phyloP scores from a whole-genome alignment of 2,113 vertebrate genomes.

The Aphelocoma coerulescens region DNA sequence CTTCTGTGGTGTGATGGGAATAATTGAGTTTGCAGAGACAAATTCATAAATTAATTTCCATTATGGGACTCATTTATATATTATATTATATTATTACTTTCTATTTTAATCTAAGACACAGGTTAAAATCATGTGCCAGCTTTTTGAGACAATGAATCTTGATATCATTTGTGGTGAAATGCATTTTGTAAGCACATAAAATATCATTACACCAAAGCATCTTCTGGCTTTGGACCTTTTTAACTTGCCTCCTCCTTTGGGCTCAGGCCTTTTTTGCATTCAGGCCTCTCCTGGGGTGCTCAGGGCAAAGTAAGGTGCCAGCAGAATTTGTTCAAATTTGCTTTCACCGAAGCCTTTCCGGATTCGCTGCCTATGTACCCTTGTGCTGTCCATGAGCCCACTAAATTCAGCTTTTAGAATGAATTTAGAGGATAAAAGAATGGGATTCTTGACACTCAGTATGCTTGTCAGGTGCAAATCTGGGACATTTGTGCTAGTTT shows the following conservation, averaged over 20 bases:
- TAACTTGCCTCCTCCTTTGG: background rate
- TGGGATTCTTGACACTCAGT: background rate
- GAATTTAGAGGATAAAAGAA: background rate
- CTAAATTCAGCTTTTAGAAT: background rate
- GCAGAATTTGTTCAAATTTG: background rate
- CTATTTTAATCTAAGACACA: background rate
- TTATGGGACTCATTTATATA: background rate
- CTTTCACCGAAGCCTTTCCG: background rate
- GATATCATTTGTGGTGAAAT: background rate
- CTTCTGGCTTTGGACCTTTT: background rate
- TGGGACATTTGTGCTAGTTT: background rate
- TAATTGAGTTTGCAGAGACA: background rate
- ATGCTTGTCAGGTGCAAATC: background rate
- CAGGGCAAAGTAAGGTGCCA: background rate
- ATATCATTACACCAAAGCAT: background rate
- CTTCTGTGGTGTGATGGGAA: background rate
- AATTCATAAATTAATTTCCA: background rate
- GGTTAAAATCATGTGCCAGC: background rate
- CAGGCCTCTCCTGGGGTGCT: background rate
- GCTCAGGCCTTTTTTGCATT: background rate
- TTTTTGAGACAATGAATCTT: background rate
- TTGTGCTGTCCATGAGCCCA: accelerated
- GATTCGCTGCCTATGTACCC: background rate
- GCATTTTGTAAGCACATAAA: background rate
- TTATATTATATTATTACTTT: background rate